Evolutionary conservation across 2,888 invertebrate genomes (phyloP).

Genomic region (Zaprionus obscuricornis): DNA sequence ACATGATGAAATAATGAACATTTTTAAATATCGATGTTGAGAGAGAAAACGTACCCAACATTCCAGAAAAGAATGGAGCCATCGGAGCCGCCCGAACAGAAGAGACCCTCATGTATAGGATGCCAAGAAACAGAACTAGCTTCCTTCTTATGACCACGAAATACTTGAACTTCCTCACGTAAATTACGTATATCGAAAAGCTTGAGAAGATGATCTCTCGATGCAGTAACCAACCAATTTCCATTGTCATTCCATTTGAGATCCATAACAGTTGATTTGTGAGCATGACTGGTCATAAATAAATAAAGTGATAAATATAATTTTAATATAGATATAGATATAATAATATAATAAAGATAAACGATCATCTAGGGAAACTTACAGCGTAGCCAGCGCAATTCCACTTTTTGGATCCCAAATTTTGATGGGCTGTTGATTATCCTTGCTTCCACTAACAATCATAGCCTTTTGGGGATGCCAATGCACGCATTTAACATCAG

Average conservation of each 20-base stretch:
- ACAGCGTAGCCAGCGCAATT: constrained; percentile 96
- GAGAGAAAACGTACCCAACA: constrained; percentile 89
- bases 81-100: constrained; percentile 99
- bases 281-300: constrained; percentile 90
- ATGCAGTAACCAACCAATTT: constrained; percentile 99
- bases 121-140: constrained; percentile 99
- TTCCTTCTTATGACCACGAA: constrained; percentile 99
- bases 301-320: neutral
- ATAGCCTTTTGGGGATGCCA: constrained; percentile 99
- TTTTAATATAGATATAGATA: neutral
- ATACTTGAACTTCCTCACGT: constrained; percentile 97
- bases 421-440: constrained; percentile 99
- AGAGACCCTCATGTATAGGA: constrained; percentile 98
- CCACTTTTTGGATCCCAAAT: constrained; percentile 99
- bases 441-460: constrained; percentile 99
- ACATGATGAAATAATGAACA: no score
- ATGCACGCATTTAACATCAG: constrained; percentile 99
- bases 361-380: constrained; percentile 82
- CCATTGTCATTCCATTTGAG: constrained; percentile 99
- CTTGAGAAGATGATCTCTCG: constrained; percentile 98
- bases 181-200: constrained; percentile 98
- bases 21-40: no score
- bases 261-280: constrained; percentile 99
- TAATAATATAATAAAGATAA: neutral
- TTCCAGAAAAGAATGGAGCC: constrained; percentile 99